phyloP scores from a whole-genome alignment of 2,888 invertebrate genomes.

The Dascillus cervinus region DNA sequence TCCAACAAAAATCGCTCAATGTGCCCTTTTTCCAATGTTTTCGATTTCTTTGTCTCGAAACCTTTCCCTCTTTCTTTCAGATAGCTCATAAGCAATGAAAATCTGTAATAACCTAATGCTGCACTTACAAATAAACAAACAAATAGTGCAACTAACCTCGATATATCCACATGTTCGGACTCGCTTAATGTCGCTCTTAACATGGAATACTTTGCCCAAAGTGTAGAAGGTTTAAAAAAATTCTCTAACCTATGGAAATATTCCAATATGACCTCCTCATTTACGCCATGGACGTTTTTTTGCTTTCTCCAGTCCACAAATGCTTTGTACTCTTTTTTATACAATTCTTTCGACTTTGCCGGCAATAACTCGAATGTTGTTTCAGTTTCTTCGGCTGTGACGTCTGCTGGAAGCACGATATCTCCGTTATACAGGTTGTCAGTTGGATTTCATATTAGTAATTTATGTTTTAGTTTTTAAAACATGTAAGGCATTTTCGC shows the following conservation, averaged over 20 bases:
- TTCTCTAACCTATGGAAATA: neutral
- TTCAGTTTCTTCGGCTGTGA: neutral
- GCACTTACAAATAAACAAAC: too few species aligned
- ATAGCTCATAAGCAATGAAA: neutral
- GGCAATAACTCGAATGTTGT: neutral
- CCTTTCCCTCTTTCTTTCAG: neutral
- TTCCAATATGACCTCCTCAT: neutral
- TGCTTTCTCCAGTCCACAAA: neutral
- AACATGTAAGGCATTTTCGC: too few species aligned
- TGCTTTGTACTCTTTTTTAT: neutral
- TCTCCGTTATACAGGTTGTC: too few species aligned
- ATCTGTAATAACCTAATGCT: too few species aligned
- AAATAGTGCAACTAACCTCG: neutral
- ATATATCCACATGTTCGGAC: conserved; percentile 3
- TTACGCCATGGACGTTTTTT: neutral
- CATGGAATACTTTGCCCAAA: conserved; percentile 2
- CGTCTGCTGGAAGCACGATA: too few species aligned
- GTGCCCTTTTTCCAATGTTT: conserved; percentile 1
- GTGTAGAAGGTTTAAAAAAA: neutral
- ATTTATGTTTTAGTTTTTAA: too few species aligned
- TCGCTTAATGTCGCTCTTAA: neutral
- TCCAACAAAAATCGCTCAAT: too few species aligned
- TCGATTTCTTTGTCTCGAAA: conserved; percentile 2
- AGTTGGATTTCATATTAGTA: too few species aligned
- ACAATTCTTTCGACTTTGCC: neutral